A percentile compares a stretch with the other conserved stretches of the same genome.
Conservation (phyloP, 2,113 vertebrate genomes). For the Beaufortia kweichowensis region DNA sequence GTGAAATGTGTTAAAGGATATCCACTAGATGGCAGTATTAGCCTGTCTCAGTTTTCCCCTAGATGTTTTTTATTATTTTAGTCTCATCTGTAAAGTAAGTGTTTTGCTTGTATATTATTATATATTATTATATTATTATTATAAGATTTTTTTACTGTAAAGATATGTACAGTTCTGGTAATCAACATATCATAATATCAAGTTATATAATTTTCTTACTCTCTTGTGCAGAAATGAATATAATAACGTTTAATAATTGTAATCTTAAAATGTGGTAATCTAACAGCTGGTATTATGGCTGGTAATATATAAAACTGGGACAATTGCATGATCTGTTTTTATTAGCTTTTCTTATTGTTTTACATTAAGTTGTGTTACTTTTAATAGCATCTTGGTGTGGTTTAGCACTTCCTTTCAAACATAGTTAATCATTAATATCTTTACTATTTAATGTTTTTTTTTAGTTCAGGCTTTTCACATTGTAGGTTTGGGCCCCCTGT, state of each 20-base stretch:
- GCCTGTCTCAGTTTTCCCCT: background rate
- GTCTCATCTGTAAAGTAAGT: background rate
- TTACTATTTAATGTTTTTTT: constrained; percentile 41
- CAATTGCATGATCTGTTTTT: no score
- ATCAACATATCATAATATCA: no score
- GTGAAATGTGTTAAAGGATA: background rate
- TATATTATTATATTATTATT: no score
- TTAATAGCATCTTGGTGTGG: constrained; percentile 43
- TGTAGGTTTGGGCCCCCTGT: constrained; percentile 9
- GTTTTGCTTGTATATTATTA: background rate
- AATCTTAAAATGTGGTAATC: no score
- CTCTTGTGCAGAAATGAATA: no score
- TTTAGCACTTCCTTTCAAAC: constrained; percentile 49
- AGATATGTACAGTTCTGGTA: no score
- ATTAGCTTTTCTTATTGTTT: no score
- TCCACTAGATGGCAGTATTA: constrained; percentile 48
- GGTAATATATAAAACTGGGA: no score
- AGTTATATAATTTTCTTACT: no score
- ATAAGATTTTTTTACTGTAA: no score
- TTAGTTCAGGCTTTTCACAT: constrained; percentile 42
- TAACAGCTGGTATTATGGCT: no score
- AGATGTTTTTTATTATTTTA: background rate
- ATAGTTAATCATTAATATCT: constrained; percentile 67
- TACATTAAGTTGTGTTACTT: background rate
- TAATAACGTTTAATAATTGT: no score